Conservation (phyloP, 2,888 invertebrate species). For the Schrankia costaestrigalis region DNA sequence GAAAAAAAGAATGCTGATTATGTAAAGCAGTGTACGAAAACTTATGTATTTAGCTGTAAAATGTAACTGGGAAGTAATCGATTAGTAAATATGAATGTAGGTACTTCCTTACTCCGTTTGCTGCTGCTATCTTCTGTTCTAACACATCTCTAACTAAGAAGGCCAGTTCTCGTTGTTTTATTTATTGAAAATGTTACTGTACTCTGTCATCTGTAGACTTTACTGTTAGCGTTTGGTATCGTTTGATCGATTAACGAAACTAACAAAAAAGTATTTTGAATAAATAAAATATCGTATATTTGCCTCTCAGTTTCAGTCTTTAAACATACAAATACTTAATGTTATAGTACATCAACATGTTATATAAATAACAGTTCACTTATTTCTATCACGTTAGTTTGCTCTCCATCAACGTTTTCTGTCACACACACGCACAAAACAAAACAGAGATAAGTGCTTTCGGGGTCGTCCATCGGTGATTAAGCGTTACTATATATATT, state of each 20-base stretch:
- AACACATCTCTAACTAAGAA: slow-evolving; percentile 21
- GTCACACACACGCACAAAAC: slow-evolving; percentile 67
- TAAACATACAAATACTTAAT: too few relatives aligned
- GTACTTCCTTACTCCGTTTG: slow-evolving; percentile 53
- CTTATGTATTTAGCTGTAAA: slow-evolving; percentile 74
- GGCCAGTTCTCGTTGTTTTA: too few relatives aligned
- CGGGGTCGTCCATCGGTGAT: slow-evolving; percentile 58
- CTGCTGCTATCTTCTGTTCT: slow-evolving; percentile 43
- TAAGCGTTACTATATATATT: slow-evolving; percentile 40
- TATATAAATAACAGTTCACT: too few relatives aligned
- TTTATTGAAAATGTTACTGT: too few relatives aligned
- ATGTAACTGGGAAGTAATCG: slow-evolving; percentile 55
- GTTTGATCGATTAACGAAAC: too few relatives aligned
- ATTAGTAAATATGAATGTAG: slow-evolving; percentile 63
- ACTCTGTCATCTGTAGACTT: too few relatives aligned
- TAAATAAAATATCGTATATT: too few relatives aligned
- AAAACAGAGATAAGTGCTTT: slow-evolving; percentile 52
- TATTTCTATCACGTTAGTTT: slow-evolving; percentile 33
- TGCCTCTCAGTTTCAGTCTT: too few relatives aligned
- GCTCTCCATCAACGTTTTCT: slow-evolving; percentile 49
- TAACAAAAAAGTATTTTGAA: too few relatives aligned
- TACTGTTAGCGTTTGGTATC: too few relatives aligned
- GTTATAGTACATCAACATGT: too few relatives aligned
- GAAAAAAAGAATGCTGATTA: slow-evolving; percentile 59
- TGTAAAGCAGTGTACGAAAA: slow-evolving; percentile 64